phyloP scores from a whole-genome alignment of 1,140 invertebrate species.

The Caenorhabditis inopinata region DNA sequence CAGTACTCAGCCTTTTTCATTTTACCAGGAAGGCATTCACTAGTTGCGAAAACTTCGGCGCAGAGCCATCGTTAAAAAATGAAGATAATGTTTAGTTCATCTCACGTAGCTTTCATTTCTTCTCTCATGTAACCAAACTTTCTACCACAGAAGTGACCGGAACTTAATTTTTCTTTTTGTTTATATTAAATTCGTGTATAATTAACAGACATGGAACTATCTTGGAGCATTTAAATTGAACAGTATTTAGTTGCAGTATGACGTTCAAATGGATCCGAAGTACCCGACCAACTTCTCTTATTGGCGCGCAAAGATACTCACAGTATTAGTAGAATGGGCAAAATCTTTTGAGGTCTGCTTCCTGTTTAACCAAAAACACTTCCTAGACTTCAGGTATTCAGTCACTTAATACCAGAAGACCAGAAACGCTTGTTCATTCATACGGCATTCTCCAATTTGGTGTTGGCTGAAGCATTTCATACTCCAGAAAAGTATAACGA shows the following conservation, averaged over 20 bases:
- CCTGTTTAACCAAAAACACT: too few species aligned
- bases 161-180: too few species aligned
- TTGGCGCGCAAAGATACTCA: slow-evolving; percentile 63
- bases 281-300: slow-evolving; percentile 64
- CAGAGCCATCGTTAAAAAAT: too few species aligned
- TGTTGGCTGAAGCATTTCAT: slow-evolving; percentile 64
- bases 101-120: too few species aligned
- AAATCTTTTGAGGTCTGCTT: slow-evolving; percentile 55
- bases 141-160: too few species aligned
- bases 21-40: too few species aligned
- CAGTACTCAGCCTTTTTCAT: too few species aligned
- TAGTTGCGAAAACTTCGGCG: too few species aligned
- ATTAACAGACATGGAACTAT: background rate
- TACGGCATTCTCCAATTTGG: slow-evolving; percentile 59
- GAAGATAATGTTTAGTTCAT: too few species aligned
- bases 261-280: slow-evolving; percentile 50
- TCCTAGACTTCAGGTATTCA: slow-evolving; percentile 42
- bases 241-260: slow-evolving; percentile 50
- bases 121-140: too few species aligned
- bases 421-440: slow-evolving; percentile 59
- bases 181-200: too few species aligned
- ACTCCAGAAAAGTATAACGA: slow-evolving; percentile 63
- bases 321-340: slow-evolving; percentile 61
- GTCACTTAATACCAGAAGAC: slow-evolving; percentile 50
- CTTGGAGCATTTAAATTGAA: background rate